Base-by-base conservation (phyloP, 2,113 vertebrate species). In the Symphodus melops region DNA sequence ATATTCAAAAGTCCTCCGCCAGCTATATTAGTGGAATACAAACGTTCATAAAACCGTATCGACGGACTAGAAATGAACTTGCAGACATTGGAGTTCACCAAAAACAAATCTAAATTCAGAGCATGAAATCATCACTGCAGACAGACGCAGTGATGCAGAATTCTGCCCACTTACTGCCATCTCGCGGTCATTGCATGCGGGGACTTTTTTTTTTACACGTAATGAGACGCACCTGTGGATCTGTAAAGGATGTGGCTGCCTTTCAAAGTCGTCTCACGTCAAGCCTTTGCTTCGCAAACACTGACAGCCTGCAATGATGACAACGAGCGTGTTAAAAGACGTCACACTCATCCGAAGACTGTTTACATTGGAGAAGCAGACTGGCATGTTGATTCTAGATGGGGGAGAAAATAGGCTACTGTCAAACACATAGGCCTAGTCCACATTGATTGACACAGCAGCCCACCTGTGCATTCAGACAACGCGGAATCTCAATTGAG, bases 151-250 rank as follows among this genome's bases (percentile, higher is more conserved):
- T 23, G 55, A 20, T 14, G 49, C 19, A 49, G 41, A 33, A 55
- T 52, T 28, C 41, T 17, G 56, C 10, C 5, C 14, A 4, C 4
- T 14, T 81, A 57, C 86, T 82, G 83, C 89, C 91, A 89, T 55
- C 90, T 82, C 39, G 83, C 10, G 88, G 81, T 3, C 0, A 51
- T 0, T 3, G 0, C 1, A 17, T 28, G 79, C 14, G 6, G 76
- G 0, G 19, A 63, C 84, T 72, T 3, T 4, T 17, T 23, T 72
- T 3, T 4, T 17, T 23, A 19, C 55, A 37, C 28, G 9, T 70
- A 84, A 89, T 69, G 33, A 41, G 58, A 33, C 61, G 25, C 91
- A 92, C 85, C 88, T 90, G 91, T 68, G 41, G 72, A 16, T 20
- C 59, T 70, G 77, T 46, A 41, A 74, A 41, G 28, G 64, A 9